Percentiles rank a stretch among this genome's conserved stretches.
Evolutionary conservation across 2,113 vertebrate species (phyloP).

Genomic region (Fregetta grallaria): DNA sequence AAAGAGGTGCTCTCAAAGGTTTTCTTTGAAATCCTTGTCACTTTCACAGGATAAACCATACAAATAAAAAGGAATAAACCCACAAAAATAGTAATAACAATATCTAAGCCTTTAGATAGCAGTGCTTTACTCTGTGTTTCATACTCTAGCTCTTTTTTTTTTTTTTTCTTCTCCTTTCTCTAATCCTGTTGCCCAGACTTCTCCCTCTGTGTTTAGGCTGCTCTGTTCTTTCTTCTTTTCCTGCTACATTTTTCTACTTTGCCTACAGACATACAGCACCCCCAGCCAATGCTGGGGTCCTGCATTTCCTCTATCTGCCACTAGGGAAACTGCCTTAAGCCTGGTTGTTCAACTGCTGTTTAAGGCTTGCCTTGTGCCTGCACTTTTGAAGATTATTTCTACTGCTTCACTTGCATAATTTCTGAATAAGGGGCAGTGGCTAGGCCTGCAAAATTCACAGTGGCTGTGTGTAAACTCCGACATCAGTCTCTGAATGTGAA

Average conservation of each 20-base stretch:
- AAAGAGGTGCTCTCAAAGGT: neutral
- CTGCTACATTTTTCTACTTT: neutral
- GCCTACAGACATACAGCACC: neutral
- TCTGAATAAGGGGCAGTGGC: neutral
- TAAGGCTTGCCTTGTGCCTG: neutral
- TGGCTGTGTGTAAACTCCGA: neutral
- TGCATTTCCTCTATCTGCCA: neutral
- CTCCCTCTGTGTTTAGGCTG: neutral
- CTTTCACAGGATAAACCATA: neutral
- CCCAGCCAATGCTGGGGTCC: neutral
- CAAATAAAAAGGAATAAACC: neutral
- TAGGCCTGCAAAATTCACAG: neutral
- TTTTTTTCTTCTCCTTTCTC: neutral
- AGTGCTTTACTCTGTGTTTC: neutral
- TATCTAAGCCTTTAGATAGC: neutral
- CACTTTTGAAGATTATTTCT: neutral
- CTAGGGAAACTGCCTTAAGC: neutral
- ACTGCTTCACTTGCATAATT: neutral
- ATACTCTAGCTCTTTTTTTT: neutral
- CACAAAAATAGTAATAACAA: neutral
- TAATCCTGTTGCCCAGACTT: neutral
- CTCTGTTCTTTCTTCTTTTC: neutral
- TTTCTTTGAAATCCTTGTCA: neutral
- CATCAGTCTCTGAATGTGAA: neutral
- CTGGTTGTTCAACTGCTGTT: neutral